Conservation (phyloP, 2,888 invertebrate genomes). For the Chymomyza caudatula region DNA sequence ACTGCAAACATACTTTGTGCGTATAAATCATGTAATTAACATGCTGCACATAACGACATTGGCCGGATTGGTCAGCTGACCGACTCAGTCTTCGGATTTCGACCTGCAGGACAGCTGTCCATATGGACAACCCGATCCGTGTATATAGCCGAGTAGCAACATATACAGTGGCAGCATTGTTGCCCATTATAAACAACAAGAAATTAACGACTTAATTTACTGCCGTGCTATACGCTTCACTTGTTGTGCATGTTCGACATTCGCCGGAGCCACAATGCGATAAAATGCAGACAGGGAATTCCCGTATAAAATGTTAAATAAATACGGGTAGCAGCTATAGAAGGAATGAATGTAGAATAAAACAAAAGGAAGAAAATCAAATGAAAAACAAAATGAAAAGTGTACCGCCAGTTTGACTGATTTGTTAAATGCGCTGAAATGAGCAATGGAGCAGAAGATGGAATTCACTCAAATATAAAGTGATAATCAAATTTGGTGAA, state of each 20-base stretch:
- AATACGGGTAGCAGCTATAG: constrained; percentile 32
- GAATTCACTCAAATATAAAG: background rate
- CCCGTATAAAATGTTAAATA: constrained; percentile 69
- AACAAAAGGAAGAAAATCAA: background rate
- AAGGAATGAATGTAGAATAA: background rate
- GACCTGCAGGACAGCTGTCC: background rate
- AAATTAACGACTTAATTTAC: constrained; percentile 73
- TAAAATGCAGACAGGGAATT: constrained; percentile 62
- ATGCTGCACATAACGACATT: constrained; percentile 38
- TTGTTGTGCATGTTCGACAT: constrained; percentile 2
- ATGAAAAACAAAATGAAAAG: constrained; percentile 8
- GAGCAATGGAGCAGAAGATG: background rate
- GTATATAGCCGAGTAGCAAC: background rate
- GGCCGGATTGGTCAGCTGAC: background rate
- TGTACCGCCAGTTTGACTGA: constrained; percentile 11
- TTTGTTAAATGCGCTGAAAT: constrained; percentile 8
- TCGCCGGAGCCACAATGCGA: constrained; percentile 53
- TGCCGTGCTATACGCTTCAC: constrained; percentile 44
- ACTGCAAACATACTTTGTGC: constrained; percentile 36
- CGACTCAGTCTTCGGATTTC: background rate
- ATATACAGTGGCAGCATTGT: constrained; percentile 2
- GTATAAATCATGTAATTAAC: constrained; percentile 71
- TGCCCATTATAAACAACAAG: constrained; percentile 68
- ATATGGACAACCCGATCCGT: background rate
- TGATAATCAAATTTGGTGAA: background rate